These are phyloP conservation scores for Aphelinus atriplicis DNA, from an alignment of 1,140 invertebrate genomes.

Conservation along the genomic window DNA sequence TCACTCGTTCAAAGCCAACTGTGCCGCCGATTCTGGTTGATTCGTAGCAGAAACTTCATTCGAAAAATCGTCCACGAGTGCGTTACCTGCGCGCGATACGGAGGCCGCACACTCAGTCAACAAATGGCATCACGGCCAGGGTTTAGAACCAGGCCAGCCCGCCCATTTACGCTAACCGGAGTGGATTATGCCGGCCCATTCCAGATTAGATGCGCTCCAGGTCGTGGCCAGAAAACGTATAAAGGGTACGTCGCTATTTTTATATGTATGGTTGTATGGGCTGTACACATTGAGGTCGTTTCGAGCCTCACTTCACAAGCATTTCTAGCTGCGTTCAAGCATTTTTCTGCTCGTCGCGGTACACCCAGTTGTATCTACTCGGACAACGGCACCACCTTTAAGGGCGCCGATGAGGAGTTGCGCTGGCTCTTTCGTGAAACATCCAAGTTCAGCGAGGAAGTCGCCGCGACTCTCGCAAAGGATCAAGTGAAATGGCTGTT, in stretches of 20 bases:
- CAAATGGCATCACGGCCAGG: constrained; percentile 42
- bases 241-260: constrained; percentile 40
- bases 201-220: constrained; percentile 24
- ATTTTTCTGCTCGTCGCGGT: constrained; percentile 20
- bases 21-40: neutral
- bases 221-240: constrained; percentile 8
- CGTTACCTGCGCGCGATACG: neutral
- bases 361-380: neutral
- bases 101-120: neutral
- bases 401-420: constrained; percentile 29
- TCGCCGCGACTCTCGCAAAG: neutral
- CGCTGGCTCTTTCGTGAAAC: neutral
- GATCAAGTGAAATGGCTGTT: no score
- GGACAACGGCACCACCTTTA: constrained; percentile 31
- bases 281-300: constrained; percentile 49
- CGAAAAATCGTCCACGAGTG: neutral
- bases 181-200: constrained; percentile 44
- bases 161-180: constrained; percentile 38
- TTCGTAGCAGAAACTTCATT: neutral
- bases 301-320: constrained; percentile 39
- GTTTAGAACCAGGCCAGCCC: constrained; percentile 23
- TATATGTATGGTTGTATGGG: constrained; percentile 44
- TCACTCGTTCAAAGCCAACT: neutral
- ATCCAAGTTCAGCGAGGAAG: neutral
- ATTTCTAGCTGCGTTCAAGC: constrained; percentile 41